These are phyloP conservation scores for Achatina immaculata DNA, from an alignment of 1,140 invertebrate genomes.

Conservation along the genomic window DNA sequence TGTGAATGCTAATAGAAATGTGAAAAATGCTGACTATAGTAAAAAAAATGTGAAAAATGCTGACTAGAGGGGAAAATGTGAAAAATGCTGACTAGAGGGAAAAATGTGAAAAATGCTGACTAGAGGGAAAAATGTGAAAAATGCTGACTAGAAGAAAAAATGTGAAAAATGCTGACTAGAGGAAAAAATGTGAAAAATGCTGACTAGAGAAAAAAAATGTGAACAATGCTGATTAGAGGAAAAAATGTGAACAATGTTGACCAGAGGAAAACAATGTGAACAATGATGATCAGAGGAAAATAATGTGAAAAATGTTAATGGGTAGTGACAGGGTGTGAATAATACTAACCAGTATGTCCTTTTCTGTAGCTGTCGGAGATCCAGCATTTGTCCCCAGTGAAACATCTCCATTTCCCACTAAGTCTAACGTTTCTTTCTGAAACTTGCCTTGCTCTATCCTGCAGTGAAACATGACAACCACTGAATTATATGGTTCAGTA, in stretches of 20 bases:
- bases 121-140: too few species aligned
- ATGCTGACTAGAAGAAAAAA: not conserved
- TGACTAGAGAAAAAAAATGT: too few species aligned
- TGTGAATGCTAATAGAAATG: conserved; percentile 42
- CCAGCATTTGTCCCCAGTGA: conserved; percentile 58
- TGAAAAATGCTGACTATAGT: not conserved
- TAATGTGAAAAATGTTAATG: too few species aligned
- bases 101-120: not conserved
- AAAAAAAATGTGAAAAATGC: not conserved
- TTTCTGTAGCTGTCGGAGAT: conserved; percentile 67
- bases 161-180: not conserved
- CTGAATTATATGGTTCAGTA: too few species aligned
- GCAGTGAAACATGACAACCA: conserved; percentile 20
- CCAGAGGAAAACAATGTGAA: too few species aligned
- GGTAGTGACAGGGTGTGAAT: not conserved
- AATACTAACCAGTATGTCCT: conserved; percentile 67
- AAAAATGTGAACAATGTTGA: too few species aligned
- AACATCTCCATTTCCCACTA: conserved; percentile 59
- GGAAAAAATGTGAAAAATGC: too few species aligned
- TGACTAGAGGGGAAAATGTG: too few species aligned
- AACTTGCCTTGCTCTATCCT: conserved; percentile 61
- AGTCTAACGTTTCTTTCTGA: conserved; percentile 45
- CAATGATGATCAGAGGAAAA: too few species aligned
- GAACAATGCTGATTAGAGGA: too few species aligned
- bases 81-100: not conserved